Evolutionary conservation across 2,888 invertebrate species (phyloP), one percentile per base, ranked within the genome.

Genomic region (Caenorhabditis angaria): DNA sequence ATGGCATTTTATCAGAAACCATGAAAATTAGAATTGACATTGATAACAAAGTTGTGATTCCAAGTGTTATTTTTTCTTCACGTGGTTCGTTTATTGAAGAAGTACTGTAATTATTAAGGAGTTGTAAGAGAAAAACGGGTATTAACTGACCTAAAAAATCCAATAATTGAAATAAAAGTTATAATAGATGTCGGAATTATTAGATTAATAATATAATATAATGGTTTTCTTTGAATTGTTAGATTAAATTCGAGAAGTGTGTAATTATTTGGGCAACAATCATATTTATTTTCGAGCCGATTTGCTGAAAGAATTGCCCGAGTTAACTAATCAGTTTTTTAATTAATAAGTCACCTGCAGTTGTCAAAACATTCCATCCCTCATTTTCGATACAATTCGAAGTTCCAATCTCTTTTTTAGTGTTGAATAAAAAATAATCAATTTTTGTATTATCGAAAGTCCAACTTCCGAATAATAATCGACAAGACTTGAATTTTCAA

Each of bases 11-110:
- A 69, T 81, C 81, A 18, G 76, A 73, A 0, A 81, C 81, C 66
- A 89, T 86, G 65, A 89, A 85, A 86, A 89, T 88, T 69, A 89
- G 87, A 64, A 89, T 88, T 1, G 88, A 88, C 83, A 89, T 89
- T 4, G 88, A 77, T 14, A 80, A 73, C 1, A 85, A 68, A 0
- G 85, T 85, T 2, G 85, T 85, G 58, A 85, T 85, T 12, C 85
- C 85, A 25, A 85, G 73, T 5, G 82, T 82, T 51, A 85, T 83
- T 68, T 85, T 83, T 67, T 85, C 85, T 60, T 85, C 78, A 3
- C 85, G 66, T 22, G 81, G 77, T 51, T 83, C 84, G 55, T 82
- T 82, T 6, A 83, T 79, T 0, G 83, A 82, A 2, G 82, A 80
- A 1, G 83, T 81, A 55, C 82, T 82, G 67, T 20, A 77, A 32